A percentile compares a stretch with the other conserved stretches of the same genome.
These are phyloP conservation scores for Mellivora capensis DNA, from an alignment of 2,113 vertebrate species.

Conservation along the genomic window DNA sequence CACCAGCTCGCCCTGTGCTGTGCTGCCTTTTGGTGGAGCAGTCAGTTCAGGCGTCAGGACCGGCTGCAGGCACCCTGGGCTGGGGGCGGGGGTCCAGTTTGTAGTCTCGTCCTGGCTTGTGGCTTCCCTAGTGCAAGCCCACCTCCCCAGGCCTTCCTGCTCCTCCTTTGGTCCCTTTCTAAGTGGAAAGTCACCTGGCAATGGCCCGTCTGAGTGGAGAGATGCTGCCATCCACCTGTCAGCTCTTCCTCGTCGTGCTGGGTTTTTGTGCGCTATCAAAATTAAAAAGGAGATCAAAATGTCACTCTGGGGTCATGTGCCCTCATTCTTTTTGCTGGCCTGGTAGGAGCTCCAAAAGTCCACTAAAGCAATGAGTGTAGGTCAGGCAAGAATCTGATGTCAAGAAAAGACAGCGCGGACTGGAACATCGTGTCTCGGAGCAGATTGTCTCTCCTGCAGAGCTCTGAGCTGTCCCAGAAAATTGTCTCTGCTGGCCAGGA, in stretches of 20 bases:
- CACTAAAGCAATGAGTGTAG: neutral
- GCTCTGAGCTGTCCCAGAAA: neutral
- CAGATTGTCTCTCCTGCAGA: neutral
- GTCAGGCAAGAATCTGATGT: neutral
- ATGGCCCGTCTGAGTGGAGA: too few relatives aligned
- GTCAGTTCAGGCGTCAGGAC: neutral
- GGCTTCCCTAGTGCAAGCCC: neutral
- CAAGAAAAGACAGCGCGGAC: neutral
- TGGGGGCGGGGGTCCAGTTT: neutral
- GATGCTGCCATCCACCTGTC: accelerated
- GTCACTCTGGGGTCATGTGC: neutral
- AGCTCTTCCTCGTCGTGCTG: accelerated
- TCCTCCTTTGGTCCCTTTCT: neutral
- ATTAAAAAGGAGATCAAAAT: neutral
- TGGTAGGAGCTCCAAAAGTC: neutral
- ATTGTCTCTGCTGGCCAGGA: neutral
- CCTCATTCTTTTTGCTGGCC: neutral
- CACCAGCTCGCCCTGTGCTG: neutral
- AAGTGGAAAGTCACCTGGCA: neutral
- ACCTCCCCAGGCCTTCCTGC: neutral
- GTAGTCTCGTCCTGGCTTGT: neutral
- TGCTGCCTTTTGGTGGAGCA: neutral
- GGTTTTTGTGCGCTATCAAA: neutral
- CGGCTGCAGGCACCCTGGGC: neutral
- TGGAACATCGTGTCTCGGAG: neutral